A percentile compares a stretch with the other conserved stretches of the same genome.
These are phyloP conservation scores for Neodon shergylaensis DNA, from an alignment of 2,113 vertebrate genomes.

Conservation along the genomic window DNA sequence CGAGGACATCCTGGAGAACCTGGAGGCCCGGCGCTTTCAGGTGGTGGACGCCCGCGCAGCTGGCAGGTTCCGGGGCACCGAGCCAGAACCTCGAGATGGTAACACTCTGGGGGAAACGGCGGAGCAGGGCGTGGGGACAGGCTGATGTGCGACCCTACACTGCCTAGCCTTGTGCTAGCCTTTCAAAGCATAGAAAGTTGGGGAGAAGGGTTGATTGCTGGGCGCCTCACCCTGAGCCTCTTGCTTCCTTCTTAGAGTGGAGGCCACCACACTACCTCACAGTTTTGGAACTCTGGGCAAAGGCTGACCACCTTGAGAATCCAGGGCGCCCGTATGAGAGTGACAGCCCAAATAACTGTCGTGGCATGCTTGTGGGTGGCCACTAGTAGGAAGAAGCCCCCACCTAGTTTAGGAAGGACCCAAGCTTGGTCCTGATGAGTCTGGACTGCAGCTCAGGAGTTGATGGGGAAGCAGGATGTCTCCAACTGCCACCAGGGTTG, in stretches of 20 bases:
- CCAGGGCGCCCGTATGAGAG: neutral
- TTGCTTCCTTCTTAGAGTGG: neutral
- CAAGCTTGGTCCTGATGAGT: neutral
- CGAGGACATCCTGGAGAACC: constrained; percentile 91
- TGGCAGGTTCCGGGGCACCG: constrained; percentile 91
- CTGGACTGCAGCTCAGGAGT: too few species aligned
- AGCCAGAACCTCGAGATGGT: constrained; percentile 96
- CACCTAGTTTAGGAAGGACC: too few species aligned
- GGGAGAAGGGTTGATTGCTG: neutral
- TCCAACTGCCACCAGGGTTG: accelerated
- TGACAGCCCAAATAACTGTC: neutral
- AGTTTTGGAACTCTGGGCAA: accelerated
- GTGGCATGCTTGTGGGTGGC: neutral
- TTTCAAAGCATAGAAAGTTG: neutral
- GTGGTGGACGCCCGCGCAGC: constrained; percentile 91
- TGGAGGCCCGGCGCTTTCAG: constrained; percentile 86
- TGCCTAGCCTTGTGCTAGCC: neutral
- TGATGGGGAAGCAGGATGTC: neutral
- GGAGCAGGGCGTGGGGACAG: neutral
- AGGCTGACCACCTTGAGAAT: neutral
- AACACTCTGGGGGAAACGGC: constrained; percentile 37
- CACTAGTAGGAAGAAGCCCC: neutral
- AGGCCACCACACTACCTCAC: neutral
- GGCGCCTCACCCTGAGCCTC: neutral
- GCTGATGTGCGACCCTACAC: neutral